Evolutionary conservation across 1,140 invertebrate species (phyloP).

Genomic region (Drosophila neocordata): DNA sequence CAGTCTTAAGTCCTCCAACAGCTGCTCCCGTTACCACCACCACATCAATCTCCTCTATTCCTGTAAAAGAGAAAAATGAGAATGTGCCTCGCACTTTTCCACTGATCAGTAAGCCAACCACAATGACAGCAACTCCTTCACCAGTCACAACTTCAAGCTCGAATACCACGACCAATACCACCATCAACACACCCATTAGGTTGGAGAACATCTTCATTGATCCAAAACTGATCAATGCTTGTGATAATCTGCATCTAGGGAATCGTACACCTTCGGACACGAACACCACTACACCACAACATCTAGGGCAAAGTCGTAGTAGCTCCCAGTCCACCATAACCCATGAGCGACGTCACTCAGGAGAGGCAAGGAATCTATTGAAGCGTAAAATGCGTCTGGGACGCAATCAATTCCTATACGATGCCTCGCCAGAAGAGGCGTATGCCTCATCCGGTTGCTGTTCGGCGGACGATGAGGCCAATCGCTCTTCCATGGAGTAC

Average conservation of each 20-base stretch:
- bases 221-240: constrained; percentile 78
- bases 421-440: constrained; percentile 71
- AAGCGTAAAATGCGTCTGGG: constrained; percentile 79
- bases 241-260: constrained; percentile 76
- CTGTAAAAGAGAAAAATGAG: constrained; percentile 49
- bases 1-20: constrained; percentile 13
- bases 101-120: constrained; percentile 42
- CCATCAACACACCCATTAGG: constrained; percentile 43
- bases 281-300: constrained; percentile 54
- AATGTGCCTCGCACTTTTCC: constrained; percentile 49
- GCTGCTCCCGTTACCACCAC: neutral
- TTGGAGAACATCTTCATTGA: constrained; percentile 76
- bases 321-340: constrained; percentile 69
- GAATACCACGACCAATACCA: neutral
- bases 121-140: constrained; percentile 26
- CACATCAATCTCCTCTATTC: neutral
- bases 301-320: constrained; percentile 45
- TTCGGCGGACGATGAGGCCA: constrained; percentile 73
- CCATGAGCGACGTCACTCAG: constrained; percentile 62
- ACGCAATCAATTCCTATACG: constrained; percentile 81
- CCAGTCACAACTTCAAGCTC: constrained; percentile 13
- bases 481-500: constrained; percentile 69
- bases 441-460: constrained; percentile 61
- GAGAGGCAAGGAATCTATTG: constrained; percentile 67
- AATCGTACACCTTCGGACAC: constrained; percentile 50